Evolutionary conservation across 1,140 invertebrate species (phyloP), one percentile per base, ranked within the genome.

Genomic region (Drosophila ficusphila): DNA sequence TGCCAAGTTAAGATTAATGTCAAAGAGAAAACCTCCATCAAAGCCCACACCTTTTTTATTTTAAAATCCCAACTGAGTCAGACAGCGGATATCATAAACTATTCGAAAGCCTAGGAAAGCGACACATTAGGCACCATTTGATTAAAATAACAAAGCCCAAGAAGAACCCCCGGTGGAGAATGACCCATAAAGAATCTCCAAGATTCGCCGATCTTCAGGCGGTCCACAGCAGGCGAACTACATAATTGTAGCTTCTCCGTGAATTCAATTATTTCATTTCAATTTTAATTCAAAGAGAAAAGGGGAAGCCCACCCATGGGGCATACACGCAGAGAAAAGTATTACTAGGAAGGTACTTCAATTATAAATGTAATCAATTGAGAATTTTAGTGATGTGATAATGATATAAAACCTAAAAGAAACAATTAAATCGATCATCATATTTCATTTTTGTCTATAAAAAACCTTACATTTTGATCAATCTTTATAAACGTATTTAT

Each of bases 21-120:
- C 16, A n/a, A 16, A 19, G 18, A 12, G 14, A 36, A 52, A 53
- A 46, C 36, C 52, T 38, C 33, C 25, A 39, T 42, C 18, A 12
- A 19, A 29, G 42, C 48, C 56, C 48, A 72, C 58, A 44, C 44
- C 29, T 39, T 27, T 34, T 19, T n/a, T n/a, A n/a, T n/a, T n/a
- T n/a, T n/a, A n/a, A n/a, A 34, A 52, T 61, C 2, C 12, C 23
- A 64, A 36, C 9, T 79, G 76, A 79, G 14, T 79, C 76, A 79
- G 7, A 7, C 39, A 72, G 49, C 67, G 65, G 58, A 76, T 67
- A 60, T 47, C 68, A 62, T 79, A 73, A 79, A 79, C 60, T 57
- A 58, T 29, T 21, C 53, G 11, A 33, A 56, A 52, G 7, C 25
- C 21, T 19, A 27, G 19, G 36, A 9, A 12, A 21, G 39, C 54